Base-by-base conservation (phyloP, 2,797 vertebrate genomes). In the Oreochromis mossambicus region DNA sequence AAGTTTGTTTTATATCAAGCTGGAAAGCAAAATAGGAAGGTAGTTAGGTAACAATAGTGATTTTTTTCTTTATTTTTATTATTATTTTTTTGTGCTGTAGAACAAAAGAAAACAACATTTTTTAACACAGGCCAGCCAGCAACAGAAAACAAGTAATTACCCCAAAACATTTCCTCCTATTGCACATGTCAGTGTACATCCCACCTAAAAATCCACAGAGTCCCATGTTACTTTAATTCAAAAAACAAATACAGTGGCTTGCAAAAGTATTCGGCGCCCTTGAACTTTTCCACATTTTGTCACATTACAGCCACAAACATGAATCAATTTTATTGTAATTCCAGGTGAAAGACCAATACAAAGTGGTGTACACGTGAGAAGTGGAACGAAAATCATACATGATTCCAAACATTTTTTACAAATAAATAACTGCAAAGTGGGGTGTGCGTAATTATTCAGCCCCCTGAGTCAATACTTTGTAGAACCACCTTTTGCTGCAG, bases 181-280 rank as follows among this genome's bases (percentile, higher is more conserved):
- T 36, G 0, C 11, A 61, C 32, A 5, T 36, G 32, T 63, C 32
- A 63, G 1, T 63, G 32, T 32, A n/a, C 32, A 36, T n/a, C 58
- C 32, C 58, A 36, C 17, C 58, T 63, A 63, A 63, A 36, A 63
- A n/a, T 7, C 9, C 17, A 7, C 56, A 1, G 17, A 61, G n/a
- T 63, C 32, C 32, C 32, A 36, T n/a, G 4, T 13, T 32, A 36
- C 32, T 61, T 1, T 15, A 17, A 48, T 15, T 48, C 14, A 48
- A 48, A 7, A 0, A 61, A 61, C 32, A 36, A 36, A 61, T 11
- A n/a, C n/a, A n/a, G n/a, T n/a, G n/a, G n/a, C n/a, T n/a, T n/a
- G n/a, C n/a, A n/a, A n/a, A n/a, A n/a, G n/a, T n/a, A n/a, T n/a
- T n/a, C n/a, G n/a, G n/a, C n/a, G n/a, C n/a, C n/a, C n/a, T n/a